phyloP scores from a whole-genome alignment of 2,797 vertebrate species.

The Alfaro cultratus region DNA sequence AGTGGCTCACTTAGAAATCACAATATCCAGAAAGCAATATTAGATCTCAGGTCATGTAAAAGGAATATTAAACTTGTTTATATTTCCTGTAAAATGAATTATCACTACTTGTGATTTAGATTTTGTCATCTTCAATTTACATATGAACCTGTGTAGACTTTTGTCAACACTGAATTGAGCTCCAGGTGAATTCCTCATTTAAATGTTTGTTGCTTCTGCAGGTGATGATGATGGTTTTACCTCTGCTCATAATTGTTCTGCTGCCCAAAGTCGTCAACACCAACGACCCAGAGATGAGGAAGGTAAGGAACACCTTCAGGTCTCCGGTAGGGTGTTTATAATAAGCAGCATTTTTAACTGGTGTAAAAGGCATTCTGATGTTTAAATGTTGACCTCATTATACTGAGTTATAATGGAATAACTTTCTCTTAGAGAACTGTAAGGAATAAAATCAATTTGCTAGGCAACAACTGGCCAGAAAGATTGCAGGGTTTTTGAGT shows the following conservation, averaged over 20 bases:
- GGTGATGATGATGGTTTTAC: constrained; percentile 99
- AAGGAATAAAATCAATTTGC: no score
- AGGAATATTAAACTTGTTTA: background rate
- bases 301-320: constrained; percentile 79
- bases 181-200: background rate
- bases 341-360: no score
- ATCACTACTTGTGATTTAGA: background rate
- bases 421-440: no score
- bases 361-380: no score
- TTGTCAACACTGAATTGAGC: background rate
- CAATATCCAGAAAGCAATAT: background rate
- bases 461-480: no score
- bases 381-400: no score
- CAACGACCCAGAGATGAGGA: constrained; percentile 98
- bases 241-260: constrained; percentile 95
- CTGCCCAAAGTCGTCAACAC: constrained; percentile 99
- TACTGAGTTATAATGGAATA: no score
- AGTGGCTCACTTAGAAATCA: background rate
- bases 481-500: no score
- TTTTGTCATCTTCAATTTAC: background rate
- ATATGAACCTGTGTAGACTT: background rate
- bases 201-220: constrained; percentile 51
- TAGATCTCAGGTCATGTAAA: background rate
- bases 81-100: background rate
- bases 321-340: background rate